Base-by-base conservation (phyloP, 2,888 invertebrate species). In the Tetrapedia diversipes region DNA sequence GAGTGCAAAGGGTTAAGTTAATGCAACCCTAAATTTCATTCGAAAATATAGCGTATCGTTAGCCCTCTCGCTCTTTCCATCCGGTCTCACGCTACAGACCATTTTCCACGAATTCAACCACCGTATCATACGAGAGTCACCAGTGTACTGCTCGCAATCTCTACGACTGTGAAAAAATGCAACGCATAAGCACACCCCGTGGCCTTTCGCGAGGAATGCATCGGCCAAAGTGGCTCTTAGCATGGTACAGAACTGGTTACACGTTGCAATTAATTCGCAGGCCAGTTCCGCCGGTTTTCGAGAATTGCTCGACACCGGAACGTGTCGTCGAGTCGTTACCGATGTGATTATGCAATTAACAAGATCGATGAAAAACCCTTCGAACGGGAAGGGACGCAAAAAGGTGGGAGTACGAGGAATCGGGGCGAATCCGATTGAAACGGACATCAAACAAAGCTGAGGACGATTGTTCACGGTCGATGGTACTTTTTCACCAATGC, bases 181-280 rank as follows among this genome's bases (percentile, higher is more conserved):
- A 16, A 4, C n/a, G 29, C 41, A 10, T 41, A 60, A n/a, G n/a
- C n/a, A n/a, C n/a, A n/a, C n/a, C 34, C 7, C 43, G 41, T 69
- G 81, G 73, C 75, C 76, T 82, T 83, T 82, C 70, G 56, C 72
- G 45, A 24, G 78, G 72, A 80, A 80, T 72, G 71, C 61, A 19
- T 49, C 65, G 61, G 47, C 29, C 64, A 68, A 60, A 74, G 53
- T 49, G 27, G 43, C 53, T 57, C 71, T 47, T 51, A 22, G 61
- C 53, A 41, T 47, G 56, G 16, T 4, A 53, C 34, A 22, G 67
- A 73, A 73, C 69, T 71, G 68, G 78, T 70, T 79, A 59, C 56
- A 59, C 66, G 67, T 74, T 57, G 34, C 63, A 71, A 63, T 77
- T 72, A 67, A 74, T 70, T 63, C 63, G 27, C 59, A 29, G 43